Evolutionary conservation across 2,113 vertebrate species (phyloP).

Genomic region (Oophaga pumilio): DNA sequence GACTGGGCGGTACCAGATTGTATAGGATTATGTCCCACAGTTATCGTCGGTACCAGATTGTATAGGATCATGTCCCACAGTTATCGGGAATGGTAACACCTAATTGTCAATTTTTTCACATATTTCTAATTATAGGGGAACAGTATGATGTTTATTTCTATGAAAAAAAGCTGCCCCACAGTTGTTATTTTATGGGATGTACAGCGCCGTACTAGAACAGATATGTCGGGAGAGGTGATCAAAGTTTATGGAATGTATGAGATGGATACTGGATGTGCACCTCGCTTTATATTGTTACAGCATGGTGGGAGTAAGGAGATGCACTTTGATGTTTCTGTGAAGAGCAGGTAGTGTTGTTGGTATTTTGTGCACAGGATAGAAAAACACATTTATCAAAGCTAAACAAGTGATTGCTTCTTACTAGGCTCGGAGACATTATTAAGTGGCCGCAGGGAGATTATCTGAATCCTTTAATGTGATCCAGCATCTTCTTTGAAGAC

Average conservation of each 20-base stretch:
- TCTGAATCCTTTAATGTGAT: slow-evolving; percentile 31
- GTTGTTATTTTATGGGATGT: background rate
- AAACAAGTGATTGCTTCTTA: slow-evolving; percentile 19
- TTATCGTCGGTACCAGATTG: no score
- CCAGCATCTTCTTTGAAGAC: slow-evolving; percentile 37
- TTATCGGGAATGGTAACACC: no score
- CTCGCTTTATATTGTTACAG: background rate
- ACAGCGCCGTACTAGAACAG: background rate
- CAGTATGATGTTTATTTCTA: no score
- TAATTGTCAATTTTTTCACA: no score
- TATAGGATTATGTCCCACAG: no score
- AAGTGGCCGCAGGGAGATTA: slow-evolving; percentile 29
- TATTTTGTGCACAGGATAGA: background rate
- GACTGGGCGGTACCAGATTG: no score
- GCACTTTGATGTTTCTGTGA: background rate
- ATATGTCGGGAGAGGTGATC: background rate
- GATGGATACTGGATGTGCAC: background rate
- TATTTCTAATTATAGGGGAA: no score
- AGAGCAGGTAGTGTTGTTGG: background rate
- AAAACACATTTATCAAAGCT: slow-evolving; percentile 30
- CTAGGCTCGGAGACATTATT: slow-evolving; percentile 1
- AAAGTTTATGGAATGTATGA: background rate
- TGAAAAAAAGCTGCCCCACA: no score
- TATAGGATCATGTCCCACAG: no score
- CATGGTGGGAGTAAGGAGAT: background rate